phyloP scores from a whole-genome alignment of 2,888 invertebrate genomes.

The Apantesis nais region DNA sequence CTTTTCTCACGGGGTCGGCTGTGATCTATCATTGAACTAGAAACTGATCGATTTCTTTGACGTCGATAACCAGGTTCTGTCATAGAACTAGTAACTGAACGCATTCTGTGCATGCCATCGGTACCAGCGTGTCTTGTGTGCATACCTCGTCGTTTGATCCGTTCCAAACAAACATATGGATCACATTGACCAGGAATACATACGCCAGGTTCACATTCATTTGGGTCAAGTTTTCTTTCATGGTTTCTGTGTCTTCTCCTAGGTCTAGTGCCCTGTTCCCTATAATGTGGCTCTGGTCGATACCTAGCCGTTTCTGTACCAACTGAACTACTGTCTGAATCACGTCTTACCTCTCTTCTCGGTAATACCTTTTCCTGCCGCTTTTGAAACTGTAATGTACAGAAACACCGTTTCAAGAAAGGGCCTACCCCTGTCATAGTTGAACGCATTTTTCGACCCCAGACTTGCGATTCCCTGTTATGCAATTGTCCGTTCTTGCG shows the following conservation, averaged over 20 bases:
- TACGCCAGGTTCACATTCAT: conserved; percentile 53
- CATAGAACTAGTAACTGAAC: conserved; percentile 25
- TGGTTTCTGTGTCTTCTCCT: conserved; percentile 5
- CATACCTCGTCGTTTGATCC: conserved; percentile 31
- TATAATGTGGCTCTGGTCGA: conserved; percentile 11
- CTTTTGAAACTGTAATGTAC: conserved; percentile 51
- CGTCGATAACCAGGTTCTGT: conserved; percentile 1
- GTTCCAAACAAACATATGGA: conserved; percentile 48
- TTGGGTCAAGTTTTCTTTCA: conserved; percentile 29
- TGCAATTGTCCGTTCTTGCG: conserved; percentile 18
- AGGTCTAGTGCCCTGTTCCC: conserved; percentile 5
- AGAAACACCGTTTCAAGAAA: conserved; percentile 56
- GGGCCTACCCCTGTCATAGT: conserved; percentile 40
- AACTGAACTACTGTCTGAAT: conserved; percentile 16
- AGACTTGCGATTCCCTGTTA: conserved; percentile 42
- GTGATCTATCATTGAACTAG: conserved; percentile 10
- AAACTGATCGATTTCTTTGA: conserved; percentile 9
- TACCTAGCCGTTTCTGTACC: conserved; percentile 23
- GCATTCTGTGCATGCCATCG: not conserved
- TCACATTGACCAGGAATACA: conserved; percentile 53
- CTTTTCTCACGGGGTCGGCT: not conserved
- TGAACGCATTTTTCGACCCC: conserved; percentile 34
- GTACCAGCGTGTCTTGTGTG: conserved; percentile 22
- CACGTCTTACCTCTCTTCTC: conserved; percentile 2
- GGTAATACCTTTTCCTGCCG: conserved; percentile 19